Conservation (phyloP, 1,140 invertebrate genomes). For the Pentalonia nigronervosa region DNA sequence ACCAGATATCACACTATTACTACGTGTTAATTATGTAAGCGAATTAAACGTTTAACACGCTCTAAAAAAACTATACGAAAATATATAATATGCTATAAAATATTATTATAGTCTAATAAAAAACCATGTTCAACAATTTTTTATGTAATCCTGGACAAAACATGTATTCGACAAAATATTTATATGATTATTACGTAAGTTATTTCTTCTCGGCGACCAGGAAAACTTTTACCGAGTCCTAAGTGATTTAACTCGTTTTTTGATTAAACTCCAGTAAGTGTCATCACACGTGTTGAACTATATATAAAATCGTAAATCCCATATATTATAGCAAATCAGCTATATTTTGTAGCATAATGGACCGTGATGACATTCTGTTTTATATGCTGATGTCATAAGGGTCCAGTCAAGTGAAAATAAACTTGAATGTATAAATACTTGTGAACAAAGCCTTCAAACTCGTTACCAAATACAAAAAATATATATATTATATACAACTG, state of each 20-base stretch:
- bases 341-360: not conserved
- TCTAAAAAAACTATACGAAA: not conserved
- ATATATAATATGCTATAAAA: not conserved
- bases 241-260: constrained; percentile 37
- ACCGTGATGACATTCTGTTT: not conserved
- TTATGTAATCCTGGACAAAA: not conserved
- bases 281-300: not conserved
- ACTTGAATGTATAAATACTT: constrained; percentile 20
- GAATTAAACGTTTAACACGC: not conserved
- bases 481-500: not conserved
- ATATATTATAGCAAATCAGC: not conserved
- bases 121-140: not conserved
- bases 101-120: constrained; percentile 2
- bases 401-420: not conserved
- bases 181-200: not conserved
- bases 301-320: not conserved
- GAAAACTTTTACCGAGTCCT: not conserved
- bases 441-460: not conserved
- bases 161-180: constrained; percentile 4
- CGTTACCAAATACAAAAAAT: not conserved
- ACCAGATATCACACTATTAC: not conserved
- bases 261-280: not conserved
- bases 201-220: not conserved
- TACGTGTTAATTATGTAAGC: not conserved
- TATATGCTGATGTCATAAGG: not conserved